Evolutionary conservation across 2,113 vertebrate species (phyloP), one percentile per base, ranked within the genome.

Genomic region (Pluvianellus socialis): DNA sequence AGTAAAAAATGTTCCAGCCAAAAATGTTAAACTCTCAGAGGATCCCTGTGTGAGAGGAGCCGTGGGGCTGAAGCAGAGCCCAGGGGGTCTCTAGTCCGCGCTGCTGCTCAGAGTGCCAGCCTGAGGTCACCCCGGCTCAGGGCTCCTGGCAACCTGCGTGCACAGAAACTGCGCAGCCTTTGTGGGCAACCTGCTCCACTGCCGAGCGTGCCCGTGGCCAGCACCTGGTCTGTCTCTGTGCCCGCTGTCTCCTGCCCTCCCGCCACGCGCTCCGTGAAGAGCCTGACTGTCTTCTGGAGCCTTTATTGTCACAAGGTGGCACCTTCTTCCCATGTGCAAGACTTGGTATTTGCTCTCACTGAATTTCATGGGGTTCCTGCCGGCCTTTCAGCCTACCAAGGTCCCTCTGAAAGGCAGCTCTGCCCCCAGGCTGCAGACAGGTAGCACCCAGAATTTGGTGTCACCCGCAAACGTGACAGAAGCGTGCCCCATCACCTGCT

Each of bases 331-430:
- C 26, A 62, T 22, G 30, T 38, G 22, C 66, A 66, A 71, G 35
- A 9, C 26, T 58, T 53, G 26, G 8, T 45, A 61, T 52, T 66
- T 62, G 66, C 79, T 22, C 33, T 61, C 56, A 35, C 0, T 53
- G 33, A 62, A 56, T 45, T 82, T 70, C 0, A 0, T 18, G 17
- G 3, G 8, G 14, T 40, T 79, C 30, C 52, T 71, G 35, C 22
- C 75, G 61, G 33, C 22, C 40, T 27, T 59, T 73, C 56, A 70
- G 27, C 26, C 23, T 66, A 16, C 20, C 28, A 18, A 10, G 21
- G n/a, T 35, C 40, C 21, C 33, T 40, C 40, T 52, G 59, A 52
- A 55, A 12, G 13, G 23, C 5, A 42, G 30, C 1, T 59, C 63
- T 87, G 40, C 9, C 49, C n/a, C 80, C 14, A 35, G 20, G 24